A percentile compares a stretch with the other conserved stretches of the same genome.
Evolutionary conservation across 2,113 vertebrate genomes (phyloP).

Genomic region (Gnathonemus longibarbis): DNA sequence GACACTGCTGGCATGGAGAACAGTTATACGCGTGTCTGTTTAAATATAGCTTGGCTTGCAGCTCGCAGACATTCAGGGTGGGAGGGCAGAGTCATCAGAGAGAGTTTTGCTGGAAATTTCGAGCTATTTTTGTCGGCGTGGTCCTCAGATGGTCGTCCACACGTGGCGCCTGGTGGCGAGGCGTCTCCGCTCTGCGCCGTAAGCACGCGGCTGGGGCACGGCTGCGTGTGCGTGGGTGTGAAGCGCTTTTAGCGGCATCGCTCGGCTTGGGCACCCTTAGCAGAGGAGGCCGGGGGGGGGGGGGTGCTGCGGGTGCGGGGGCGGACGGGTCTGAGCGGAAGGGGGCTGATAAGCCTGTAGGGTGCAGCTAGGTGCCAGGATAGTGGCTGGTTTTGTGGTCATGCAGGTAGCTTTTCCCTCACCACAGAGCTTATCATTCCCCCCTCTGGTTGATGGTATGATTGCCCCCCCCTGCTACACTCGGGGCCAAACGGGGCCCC

Average conservation of each 20-base stretch:
- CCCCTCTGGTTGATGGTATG: too few relatives aligned
- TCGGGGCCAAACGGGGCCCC: neutral
- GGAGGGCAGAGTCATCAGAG: slow-evolving; percentile 65
- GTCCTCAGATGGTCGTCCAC: slow-evolving; percentile 58
- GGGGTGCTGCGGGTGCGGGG: neutral
- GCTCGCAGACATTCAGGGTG: slow-evolving; percentile 54
- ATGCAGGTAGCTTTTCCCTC: neutral
- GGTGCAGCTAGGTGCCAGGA: neutral
- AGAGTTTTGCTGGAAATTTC: slow-evolving; percentile 63
- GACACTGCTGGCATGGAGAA: slow-evolving; percentile 5
- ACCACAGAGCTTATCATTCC: neutral
- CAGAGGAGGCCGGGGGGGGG: neutral
- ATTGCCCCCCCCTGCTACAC: neutral
- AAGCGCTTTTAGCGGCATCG: neutral
- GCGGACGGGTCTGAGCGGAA: neutral
- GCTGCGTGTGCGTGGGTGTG: neutral
- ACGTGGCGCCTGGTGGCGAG: slow-evolving; percentile 40
- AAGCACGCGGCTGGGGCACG: neutral
- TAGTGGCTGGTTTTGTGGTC: neutral
- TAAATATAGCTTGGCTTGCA: slow-evolving; percentile 52
- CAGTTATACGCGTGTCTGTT: slow-evolving; percentile 32
- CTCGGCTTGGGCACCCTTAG: neutral
- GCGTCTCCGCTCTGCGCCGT: slow-evolving; percentile 20
- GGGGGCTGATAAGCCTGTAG: neutral
- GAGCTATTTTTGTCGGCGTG: slow-evolving; percentile 63